These are phyloP conservation scores for Numenius phaeopus DNA, from an alignment of 2,797 vertebrate species.

Conservation along the genomic window DNA sequence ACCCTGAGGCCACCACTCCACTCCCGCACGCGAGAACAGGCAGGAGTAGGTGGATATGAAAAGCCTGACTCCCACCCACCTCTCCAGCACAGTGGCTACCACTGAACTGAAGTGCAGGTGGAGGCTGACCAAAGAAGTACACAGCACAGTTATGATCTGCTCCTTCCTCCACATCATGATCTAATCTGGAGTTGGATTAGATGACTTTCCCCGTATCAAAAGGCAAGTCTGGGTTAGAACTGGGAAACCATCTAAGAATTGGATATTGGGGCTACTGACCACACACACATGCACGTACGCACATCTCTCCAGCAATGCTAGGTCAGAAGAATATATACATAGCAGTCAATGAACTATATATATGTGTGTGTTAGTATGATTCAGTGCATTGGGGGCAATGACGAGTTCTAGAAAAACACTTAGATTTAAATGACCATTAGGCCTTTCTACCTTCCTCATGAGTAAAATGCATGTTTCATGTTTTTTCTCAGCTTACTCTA, in stretches of 20 bases:
- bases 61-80: not conserved
- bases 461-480: slow-evolving; percentile 26
- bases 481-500: slow-evolving; percentile 58
- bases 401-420: slow-evolving; percentile 40
- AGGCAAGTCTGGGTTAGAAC: not conserved
- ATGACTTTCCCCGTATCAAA: not conserved
- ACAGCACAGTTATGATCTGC: not conserved
- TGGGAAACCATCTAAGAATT: not conserved
- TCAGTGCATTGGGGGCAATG: slow-evolving; percentile 31
- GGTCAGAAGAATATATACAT: slow-evolving; percentile 62
- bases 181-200: not conserved
- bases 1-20: not conserved
- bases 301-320: slow-evolving; percentile 39
- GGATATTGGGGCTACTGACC: not conserved
- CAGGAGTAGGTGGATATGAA: not conserved
- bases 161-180: not conserved
- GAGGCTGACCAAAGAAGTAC: not conserved
- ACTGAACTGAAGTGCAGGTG: not conserved
- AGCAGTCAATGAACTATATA: slow-evolving; percentile 50
- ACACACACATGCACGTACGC: slow-evolving; percentile 9
- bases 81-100: not conserved
- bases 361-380: slow-evolving; percentile 23
- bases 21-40: not conserved
- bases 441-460: slow-evolving; percentile 26
- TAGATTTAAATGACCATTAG: not conserved